Evolutionary conservation across 2,113 vertebrate genomes (phyloP).

Genomic region (Petromus typicus): DNA sequence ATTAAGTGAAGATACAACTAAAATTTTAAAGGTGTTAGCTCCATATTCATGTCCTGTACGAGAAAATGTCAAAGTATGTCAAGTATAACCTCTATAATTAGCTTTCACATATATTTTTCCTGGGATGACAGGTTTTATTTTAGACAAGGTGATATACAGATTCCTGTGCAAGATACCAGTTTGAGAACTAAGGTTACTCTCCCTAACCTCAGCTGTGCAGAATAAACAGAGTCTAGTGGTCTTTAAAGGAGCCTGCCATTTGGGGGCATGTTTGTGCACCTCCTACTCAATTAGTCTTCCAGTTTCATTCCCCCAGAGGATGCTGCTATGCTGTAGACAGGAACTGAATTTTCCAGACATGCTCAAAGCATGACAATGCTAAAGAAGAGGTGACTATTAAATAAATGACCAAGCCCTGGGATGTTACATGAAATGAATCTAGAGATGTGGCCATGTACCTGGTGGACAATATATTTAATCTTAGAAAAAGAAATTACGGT

Average conservation of each 20-base stretch:
- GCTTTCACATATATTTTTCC: not conserved
- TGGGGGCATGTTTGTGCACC: too few species aligned
- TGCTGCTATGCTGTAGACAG: not conserved
- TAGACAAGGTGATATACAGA: conserved; percentile 21
- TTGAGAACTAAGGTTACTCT: not conserved
- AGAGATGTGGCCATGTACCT: not conserved
- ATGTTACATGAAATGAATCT: not conserved
- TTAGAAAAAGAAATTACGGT: not conserved
- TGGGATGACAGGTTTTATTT: not conserved
- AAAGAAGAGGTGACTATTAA: not conserved
- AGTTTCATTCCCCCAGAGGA: not conserved
- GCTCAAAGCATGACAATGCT: not conserved
- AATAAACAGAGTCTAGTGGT: not conserved
- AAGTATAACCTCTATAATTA: not conserved
- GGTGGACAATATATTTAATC: not conserved
- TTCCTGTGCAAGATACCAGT: not conserved
- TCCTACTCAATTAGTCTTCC: not conserved
- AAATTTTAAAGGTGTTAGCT: conserved; percentile 44
- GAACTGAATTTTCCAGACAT: not conserved
- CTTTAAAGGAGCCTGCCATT: not conserved
- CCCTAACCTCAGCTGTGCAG: not conserved
- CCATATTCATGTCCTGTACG: not conserved
- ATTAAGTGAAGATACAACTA: conserved; percentile 7
- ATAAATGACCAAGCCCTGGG: not conserved
- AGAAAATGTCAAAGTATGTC: conserved; percentile 14